phyloP scores from a whole-genome alignment of 2,113 vertebrate species.

The Lutjanus erythropterus region DNA sequence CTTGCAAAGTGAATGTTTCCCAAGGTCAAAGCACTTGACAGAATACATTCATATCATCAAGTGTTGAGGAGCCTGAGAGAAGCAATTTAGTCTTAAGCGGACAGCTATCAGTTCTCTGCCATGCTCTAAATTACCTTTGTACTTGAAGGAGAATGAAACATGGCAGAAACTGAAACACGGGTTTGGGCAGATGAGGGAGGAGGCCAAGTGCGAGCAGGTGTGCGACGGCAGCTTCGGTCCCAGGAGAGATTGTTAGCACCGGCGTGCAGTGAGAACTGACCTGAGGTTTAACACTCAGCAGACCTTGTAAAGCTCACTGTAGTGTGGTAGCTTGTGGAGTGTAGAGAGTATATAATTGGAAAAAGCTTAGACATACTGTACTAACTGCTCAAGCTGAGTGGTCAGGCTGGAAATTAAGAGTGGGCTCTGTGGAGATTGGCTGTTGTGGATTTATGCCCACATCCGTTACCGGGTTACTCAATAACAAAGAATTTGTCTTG shows the following conservation, averaged over 20 bases:
- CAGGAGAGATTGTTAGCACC: constrained; percentile 24
- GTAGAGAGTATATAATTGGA: constrained; percentile 40
- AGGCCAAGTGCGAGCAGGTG: constrained; percentile 1
- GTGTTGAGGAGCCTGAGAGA: constrained; percentile 6
- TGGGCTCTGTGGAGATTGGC: not conserved
- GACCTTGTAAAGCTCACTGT: constrained; percentile 22
- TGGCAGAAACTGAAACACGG: not conserved
- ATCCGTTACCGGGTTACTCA: constrained; percentile 19
- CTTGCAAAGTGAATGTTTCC: constrained; percentile 33
- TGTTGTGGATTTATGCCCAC: constrained; percentile 9
- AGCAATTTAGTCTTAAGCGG: constrained; percentile 42
- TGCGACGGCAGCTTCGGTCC: not conserved
- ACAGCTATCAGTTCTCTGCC: constrained; percentile 26
- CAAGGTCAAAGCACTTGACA: constrained; percentile 49
- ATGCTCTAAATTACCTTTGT: constrained; percentile 19
- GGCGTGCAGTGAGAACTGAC: not conserved
- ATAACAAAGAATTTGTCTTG: not conserved
- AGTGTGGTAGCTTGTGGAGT: constrained; percentile 29
- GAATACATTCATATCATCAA: constrained; percentile 2
- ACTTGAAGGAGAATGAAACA: constrained; percentile 23
- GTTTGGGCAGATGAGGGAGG: constrained; percentile 8
- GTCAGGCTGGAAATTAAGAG: constrained; percentile 19
- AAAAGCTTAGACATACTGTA: constrained; percentile 26
- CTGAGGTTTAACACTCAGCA: constrained; percentile 30
- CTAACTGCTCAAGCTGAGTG: constrained; percentile 8